phyloP scores from a whole-genome alignment of 2,797 vertebrate species.

The Rachycentron canadum region DNA sequence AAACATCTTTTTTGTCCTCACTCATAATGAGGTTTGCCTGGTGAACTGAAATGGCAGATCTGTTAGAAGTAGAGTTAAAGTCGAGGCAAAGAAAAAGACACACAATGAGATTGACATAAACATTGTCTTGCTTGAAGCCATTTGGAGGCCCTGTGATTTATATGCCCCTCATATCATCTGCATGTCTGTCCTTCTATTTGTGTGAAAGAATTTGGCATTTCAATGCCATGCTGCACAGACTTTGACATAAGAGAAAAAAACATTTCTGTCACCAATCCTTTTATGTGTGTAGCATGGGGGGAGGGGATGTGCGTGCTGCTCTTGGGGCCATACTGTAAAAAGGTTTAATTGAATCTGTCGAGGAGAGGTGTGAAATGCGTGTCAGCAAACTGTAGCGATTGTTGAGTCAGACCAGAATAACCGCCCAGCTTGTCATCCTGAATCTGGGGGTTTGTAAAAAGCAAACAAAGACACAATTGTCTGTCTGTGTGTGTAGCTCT shows the following conservation, averaged over 20 bases:
- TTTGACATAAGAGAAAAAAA: constrained; percentile 5
- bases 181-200: constrained; percentile 35
- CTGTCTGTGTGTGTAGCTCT: not conserved
- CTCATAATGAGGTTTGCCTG: constrained; percentile 57
- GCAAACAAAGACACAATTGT: constrained; percentile 1
- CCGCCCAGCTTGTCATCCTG: constrained; percentile 10
- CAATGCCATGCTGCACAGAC: constrained; percentile 45
- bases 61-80: constrained; percentile 15
- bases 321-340: constrained; percentile 59
- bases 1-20: constrained; percentile 54
- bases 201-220: constrained; percentile 45
- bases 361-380: constrained; percentile 69
- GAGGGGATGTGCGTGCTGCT: constrained; percentile 41
- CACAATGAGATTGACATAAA: constrained; percentile 26
- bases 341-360: constrained; percentile 73
- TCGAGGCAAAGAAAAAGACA: constrained; percentile 16
- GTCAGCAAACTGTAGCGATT: constrained; percentile 50
- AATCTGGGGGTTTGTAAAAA: constrained; percentile 16
- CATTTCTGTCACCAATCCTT: constrained; percentile 51
- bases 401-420: constrained; percentile 49
- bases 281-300: constrained; percentile 51
- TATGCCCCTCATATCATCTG: constrained; percentile 24
- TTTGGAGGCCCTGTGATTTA: constrained; percentile 15
- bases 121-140: constrained; percentile 19
- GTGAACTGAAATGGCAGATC: constrained; percentile 48